Conservation (phyloP, 2,113 vertebrate species). For the Scytalopus superciliaris region DNA sequence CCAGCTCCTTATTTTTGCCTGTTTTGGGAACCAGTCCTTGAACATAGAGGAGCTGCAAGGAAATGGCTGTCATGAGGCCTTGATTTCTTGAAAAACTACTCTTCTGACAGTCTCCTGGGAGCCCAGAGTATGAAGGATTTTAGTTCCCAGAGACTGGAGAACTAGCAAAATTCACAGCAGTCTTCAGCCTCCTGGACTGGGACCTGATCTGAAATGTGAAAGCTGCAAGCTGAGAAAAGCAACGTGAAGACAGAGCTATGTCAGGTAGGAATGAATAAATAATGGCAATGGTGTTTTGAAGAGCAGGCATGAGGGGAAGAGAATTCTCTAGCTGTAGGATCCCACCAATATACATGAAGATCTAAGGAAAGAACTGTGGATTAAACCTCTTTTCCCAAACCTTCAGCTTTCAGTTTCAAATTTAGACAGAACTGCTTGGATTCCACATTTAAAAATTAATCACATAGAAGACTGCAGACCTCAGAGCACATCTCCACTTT, state of each 20-base stretch:
- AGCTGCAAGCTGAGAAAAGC: neutral
- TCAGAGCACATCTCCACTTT: neutral
- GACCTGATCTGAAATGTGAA: neutral
- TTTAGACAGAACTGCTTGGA: neutral
- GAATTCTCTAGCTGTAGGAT: neutral
- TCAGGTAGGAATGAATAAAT: neutral
- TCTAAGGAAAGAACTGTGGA: neutral
- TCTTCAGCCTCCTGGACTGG: neutral
- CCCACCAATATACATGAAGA: neutral
- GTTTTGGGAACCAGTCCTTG: neutral
- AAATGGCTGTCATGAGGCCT: neutral
- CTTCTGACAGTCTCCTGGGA: neutral
- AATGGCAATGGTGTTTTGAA: neutral
- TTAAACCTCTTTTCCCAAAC: neutral
- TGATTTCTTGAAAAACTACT: neutral
- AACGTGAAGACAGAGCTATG: neutral
- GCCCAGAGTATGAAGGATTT: neutral
- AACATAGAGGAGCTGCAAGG: neutral
- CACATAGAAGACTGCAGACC: neutral
- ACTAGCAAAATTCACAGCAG: neutral
- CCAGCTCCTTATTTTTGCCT: neutral
- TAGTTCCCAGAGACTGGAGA: neutral
- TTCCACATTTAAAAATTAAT: neutral
- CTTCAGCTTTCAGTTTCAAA: neutral
- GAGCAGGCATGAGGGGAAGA: neutral